A percentile compares a stretch with the other conserved stretches of the same genome.
Evolutionary conservation across 2,113 vertebrate genomes (phyloP).

Genomic region (Lagenorhynchus albirostris): DNA sequence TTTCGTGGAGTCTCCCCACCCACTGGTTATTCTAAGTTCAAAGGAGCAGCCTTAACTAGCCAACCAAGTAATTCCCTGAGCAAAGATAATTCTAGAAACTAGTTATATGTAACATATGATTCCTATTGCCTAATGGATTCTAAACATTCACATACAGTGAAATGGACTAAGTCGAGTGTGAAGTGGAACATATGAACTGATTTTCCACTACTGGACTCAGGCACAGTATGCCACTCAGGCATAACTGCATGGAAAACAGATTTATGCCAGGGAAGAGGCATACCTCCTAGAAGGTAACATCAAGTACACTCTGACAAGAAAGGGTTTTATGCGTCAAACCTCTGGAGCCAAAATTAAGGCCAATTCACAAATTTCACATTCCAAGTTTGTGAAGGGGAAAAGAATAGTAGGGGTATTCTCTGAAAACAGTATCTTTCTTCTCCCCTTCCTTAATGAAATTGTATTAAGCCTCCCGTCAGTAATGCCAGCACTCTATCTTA

Average conservation of each 20-base stretch:
- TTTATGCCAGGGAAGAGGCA: slow-evolving; percentile 23
- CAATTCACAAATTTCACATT: not conserved
- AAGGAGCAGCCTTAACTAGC: slow-evolving; percentile 48
- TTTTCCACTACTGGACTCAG: slow-evolving; percentile 55
- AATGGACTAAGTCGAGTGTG: slow-evolving; percentile 63
- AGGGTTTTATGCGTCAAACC: not conserved
- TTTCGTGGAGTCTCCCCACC: not conserved
- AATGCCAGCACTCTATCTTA: not conserved
- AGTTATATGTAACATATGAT: slow-evolving; percentile 62
- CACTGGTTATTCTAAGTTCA: slow-evolving; percentile 35
- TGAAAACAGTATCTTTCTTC: slow-evolving; percentile 6
- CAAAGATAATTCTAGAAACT: slow-evolving; percentile 68
- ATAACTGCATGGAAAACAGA: slow-evolving; percentile 42
- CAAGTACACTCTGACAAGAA: not conserved
- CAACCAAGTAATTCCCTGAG: slow-evolving; percentile 67
- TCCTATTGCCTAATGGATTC: slow-evolving; percentile 60
- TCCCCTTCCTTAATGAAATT: not conserved
- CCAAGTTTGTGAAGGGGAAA: not conserved
- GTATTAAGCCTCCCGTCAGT: not conserved
- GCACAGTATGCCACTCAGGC: not conserved
- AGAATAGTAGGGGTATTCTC: not conserved
- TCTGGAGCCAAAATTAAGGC: slow-evolving; percentile 32
- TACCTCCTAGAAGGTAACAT: not conserved
- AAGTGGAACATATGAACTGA: slow-evolving; percentile 67
- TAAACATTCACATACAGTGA: slow-evolving; percentile 60